phyloP scores from a whole-genome alignment of 2,113 vertebrate species.

The Neodontobutis hainanensis region DNA sequence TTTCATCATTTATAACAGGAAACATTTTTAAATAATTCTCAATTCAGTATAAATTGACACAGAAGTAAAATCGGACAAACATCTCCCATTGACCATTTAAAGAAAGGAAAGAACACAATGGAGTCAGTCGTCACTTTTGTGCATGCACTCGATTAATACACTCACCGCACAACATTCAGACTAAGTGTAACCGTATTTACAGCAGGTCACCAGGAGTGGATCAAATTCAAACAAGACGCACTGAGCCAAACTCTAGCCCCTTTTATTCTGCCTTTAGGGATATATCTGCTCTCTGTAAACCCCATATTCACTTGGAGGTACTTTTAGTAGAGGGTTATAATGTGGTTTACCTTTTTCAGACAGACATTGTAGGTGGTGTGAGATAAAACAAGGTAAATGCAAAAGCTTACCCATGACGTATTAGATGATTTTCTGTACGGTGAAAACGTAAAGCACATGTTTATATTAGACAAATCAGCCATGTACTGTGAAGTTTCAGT shows the following conservation, averaged over 20 bases:
- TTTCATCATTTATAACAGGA: background rate
- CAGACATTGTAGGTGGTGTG: no score
- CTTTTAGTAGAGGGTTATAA: no score
- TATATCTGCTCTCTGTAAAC: background rate
- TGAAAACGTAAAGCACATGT: no score
- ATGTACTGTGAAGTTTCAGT: no score
- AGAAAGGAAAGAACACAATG: constrained; percentile 15
- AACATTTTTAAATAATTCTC: background rate
- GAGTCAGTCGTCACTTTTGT: constrained; percentile 40
- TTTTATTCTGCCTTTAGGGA: background rate
- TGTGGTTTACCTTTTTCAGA: no score
- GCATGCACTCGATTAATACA: constrained; percentile 63
- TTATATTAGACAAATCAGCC: no score
- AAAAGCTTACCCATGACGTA: no score
- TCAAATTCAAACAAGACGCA: constrained; percentile 10
- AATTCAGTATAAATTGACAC: constrained; percentile 11
- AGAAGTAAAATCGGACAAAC: constrained; percentile 18
- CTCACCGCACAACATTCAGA: constrained; percentile 54
- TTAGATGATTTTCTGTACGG: no score
- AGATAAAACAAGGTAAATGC: no score
- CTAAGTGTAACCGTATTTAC: constrained; percentile 54
- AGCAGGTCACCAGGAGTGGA: constrained; percentile 45
- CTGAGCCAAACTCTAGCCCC: background rate
- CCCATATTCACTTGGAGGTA: no score
- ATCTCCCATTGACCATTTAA: constrained; percentile 11